phyloP scores from a whole-genome alignment of 2,113 vertebrate genomes.

The Chaetops frenatus region DNA sequence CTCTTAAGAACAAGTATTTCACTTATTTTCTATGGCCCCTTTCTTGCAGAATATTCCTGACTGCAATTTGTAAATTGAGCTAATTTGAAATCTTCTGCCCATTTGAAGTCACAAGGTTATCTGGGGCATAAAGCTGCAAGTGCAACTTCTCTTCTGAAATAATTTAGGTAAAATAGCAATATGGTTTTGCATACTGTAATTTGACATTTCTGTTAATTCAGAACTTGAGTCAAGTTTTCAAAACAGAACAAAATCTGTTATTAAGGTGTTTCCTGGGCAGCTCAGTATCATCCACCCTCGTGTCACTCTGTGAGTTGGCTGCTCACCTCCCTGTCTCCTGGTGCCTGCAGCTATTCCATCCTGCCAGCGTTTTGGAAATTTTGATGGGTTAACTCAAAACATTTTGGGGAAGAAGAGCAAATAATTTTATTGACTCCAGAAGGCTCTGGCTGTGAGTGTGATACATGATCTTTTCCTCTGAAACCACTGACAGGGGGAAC shows the following conservation, averaged over 20 bases:
- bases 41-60: neutral
- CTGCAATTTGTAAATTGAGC: neutral
- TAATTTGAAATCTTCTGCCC: neutral
- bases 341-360: neutral
- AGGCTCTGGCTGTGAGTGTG: neutral
- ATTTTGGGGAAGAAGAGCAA: neutral
- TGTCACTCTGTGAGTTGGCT: neutral
- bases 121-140: neutral
- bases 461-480: neutral
- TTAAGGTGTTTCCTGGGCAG: neutral
- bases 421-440: neutral
- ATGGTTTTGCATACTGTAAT: neutral
- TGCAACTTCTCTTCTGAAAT: neutral
- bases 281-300: rapidly evolving
- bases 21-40: neutral
- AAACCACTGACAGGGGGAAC: constrained; percentile 13
- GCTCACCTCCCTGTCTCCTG: neutral
- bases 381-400: neutral
- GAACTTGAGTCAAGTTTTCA: neutral
- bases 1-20: neutral
- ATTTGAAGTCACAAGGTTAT: neutral
- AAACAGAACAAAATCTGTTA: neutral
- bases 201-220: neutral
- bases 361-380: neutral
- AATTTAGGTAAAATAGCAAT: neutral